Conservation (phyloP, 2,888 invertebrate species). For the Philaethria dido region DNA sequence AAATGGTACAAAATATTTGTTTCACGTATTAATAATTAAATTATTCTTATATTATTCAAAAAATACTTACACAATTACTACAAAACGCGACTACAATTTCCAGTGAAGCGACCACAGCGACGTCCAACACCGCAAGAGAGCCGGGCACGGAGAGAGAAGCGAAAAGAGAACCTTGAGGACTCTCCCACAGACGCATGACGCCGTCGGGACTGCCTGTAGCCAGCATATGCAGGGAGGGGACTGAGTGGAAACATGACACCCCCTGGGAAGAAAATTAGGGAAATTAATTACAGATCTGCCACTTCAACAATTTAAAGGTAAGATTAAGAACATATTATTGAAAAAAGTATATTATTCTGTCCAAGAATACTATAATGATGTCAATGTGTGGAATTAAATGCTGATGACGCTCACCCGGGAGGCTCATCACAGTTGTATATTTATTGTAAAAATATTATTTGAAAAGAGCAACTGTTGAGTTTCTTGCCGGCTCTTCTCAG, state of each 20-base stretch:
- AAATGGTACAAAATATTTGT: neutral
- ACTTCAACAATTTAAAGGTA: no score
- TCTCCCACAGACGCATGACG: slow-evolving; percentile 83
- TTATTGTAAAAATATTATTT: no score
- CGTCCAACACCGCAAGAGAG: slow-evolving; percentile 73
- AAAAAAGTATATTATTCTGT: no score
- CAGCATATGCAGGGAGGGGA: slow-evolving; percentile 72
- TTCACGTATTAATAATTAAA: no score
- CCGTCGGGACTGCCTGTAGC: slow-evolving; percentile 84
- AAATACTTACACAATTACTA: slow-evolving; percentile 80
- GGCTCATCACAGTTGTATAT: no score
- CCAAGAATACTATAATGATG: no score
- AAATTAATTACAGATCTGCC: no score
- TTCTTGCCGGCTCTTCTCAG: no score
- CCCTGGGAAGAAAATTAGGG: slow-evolving; percentile 75
- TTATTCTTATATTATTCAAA: neutral
- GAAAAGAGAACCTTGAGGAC: slow-evolving; percentile 57
- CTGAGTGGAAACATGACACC: slow-evolving; percentile 82
- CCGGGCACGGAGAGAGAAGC: slow-evolving; percentile 52
- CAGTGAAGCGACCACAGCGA: slow-evolving; percentile 75
- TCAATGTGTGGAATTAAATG: no score
- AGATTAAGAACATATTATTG: no score
- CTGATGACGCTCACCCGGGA: no score
- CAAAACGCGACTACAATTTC: slow-evolving; percentile 81
- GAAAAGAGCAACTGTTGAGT: no score